phyloP scores from a whole-genome alignment of 1,140 invertebrate species.

The Agrilus planipennis region DNA sequence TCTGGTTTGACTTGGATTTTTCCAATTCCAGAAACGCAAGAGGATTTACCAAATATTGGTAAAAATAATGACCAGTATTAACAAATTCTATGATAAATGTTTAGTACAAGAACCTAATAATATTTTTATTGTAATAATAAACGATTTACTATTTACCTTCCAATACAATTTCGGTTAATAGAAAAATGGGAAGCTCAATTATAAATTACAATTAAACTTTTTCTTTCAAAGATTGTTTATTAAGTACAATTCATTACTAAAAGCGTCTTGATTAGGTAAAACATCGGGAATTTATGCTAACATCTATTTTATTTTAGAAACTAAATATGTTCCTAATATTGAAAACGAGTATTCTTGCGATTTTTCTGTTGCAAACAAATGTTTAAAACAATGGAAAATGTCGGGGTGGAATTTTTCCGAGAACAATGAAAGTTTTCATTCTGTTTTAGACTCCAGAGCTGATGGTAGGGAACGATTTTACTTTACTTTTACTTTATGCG shows the following conservation, averaged over 20 bases:
- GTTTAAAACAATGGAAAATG: conserved; percentile 1
- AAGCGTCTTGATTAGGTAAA: neutral
- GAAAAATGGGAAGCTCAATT: no score
- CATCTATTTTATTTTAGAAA: neutral
- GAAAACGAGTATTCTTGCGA: conserved; percentile 2
- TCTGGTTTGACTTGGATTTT: conserved; percentile 1
- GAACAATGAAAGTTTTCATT: neutral
- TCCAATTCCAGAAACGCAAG: neutral
- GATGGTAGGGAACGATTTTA: neutral
- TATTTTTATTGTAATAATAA: neutral
- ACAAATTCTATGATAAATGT: neutral
- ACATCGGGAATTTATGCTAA: neutral
- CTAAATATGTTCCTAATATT: neutral
- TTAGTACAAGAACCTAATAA: neutral
- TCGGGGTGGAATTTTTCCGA: neutral
- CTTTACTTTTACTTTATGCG: neutral
- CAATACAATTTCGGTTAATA: no score
- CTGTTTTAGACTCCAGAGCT: neutral
- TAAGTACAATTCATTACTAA: no score
- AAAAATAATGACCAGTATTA: neutral
- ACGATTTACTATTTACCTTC: no score
- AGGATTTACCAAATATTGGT: conserved; percentile 5
- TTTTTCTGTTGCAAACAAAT: neutral
- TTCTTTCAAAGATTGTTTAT: no score
- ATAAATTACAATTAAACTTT: no score